phyloP scores from a whole-genome alignment of 2,113 vertebrate genomes.

The Hoplias malabaricus region DNA sequence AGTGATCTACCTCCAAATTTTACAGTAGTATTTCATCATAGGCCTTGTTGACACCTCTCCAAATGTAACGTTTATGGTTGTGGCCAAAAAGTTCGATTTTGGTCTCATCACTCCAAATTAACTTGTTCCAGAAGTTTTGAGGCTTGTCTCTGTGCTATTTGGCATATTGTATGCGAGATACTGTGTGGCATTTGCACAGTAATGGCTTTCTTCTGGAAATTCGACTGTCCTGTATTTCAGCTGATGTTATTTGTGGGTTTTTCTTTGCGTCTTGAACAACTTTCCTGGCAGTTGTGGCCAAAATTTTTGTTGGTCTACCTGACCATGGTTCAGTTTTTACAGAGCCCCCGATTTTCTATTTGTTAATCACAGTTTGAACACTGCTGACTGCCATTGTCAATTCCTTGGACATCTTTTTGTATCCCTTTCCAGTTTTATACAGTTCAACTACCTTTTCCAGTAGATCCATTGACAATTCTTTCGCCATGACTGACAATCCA shows the following conservation, averaged over 20 bases:
- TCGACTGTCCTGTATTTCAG: not conserved
- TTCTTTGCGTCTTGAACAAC: not conserved
- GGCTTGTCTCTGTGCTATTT: not conserved
- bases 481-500: no score
- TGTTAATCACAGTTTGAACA: not conserved
- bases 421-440: slow-evolving; percentile 5
- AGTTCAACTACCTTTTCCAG: slow-evolving; percentile 1
- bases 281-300: not conserved
- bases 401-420: no score
- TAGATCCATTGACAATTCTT: no score
- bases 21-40: no score
- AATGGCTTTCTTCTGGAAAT: not conserved
- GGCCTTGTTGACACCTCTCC: not conserved
- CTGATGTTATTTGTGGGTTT: not conserved
- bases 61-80: not conserved
- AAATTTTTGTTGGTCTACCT: not conserved
- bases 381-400: no score
- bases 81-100: not conserved
- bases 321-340: not conserved
- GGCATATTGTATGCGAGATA: not conserved
- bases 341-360: not conserved
- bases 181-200: not conserved
- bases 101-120: not conserved
- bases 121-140: not conserved
- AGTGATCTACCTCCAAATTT: not conserved